phyloP scores from a whole-genome alignment of 2,113 vertebrate species.

The Phodopus roborovskii region DNA sequence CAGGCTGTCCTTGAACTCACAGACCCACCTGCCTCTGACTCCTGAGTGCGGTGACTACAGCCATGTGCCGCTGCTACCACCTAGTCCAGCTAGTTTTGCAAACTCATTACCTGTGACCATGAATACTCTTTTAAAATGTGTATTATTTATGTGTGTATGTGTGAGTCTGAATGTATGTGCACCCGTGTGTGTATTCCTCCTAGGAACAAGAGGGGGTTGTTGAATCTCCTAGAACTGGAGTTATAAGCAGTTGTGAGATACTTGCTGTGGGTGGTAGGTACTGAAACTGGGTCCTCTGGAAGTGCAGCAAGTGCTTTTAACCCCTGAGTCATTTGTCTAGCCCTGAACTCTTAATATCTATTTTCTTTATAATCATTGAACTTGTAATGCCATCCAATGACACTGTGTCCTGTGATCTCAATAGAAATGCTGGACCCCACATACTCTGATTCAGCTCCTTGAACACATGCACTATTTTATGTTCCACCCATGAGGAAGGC shows the following conservation, averaged over 20 bases:
- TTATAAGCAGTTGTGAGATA: background rate
- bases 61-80: too few relatives aligned
- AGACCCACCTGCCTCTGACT: too few relatives aligned
- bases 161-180: background rate
- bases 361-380: background rate
- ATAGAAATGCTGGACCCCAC: background rate
- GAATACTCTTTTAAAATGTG: background rate
- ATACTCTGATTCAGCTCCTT: background rate
- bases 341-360: background rate
- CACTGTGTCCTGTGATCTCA: background rate
- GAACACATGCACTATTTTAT: background rate
- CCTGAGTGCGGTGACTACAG: too few relatives aligned
- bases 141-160: background rate
- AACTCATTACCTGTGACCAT: background rate
- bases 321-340: background rate
- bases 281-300: background rate
- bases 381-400: background rate
- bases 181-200: background rate
- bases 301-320: background rate
- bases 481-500: background rate
- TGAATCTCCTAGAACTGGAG: background rate
- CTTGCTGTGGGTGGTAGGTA: background rate
- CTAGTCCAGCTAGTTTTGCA: background rate
- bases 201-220: background rate
- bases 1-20: too few relatives aligned